Evolutionary conservation across 2,113 vertebrate genomes (phyloP).

Genomic region (Eretmochelys imbricata): DNA sequence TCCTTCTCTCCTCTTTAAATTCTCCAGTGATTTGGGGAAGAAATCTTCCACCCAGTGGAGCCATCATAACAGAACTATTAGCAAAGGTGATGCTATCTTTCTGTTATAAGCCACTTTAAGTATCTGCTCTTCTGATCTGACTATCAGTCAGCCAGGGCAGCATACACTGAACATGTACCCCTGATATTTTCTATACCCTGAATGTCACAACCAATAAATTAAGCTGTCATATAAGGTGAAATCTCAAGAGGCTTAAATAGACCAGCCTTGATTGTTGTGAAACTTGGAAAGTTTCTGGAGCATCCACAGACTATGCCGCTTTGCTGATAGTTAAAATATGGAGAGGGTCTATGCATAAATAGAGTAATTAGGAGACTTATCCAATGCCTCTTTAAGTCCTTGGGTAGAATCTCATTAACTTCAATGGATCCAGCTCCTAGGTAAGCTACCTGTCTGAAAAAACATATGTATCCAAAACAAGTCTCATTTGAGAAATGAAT

Average conservation of each 20-base stretch:
- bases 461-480: neutral
- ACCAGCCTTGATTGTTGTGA: neutral
- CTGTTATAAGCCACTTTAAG: neutral
- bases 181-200: neutral
- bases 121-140: neutral
- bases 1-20: neutral
- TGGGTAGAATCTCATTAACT: neutral
- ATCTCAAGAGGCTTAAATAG: neutral
- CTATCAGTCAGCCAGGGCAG: neutral
- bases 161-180: neutral
- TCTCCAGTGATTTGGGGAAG: neutral
- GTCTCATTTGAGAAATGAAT: neutral
- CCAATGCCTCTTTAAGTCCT: neutral
- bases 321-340: neutral
- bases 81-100: neutral
- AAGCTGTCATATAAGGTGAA: neutral
- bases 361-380: neutral
- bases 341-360: neutral
- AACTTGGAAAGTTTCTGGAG: fast-evolving
- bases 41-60: neutral
- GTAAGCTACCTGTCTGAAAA: neutral
- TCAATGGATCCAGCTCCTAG: neutral
- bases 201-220: neutral
- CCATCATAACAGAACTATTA: neutral
- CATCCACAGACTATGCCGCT: neutral